These are phyloP conservation scores for Tychaedon coryphoeus DNA, from an alignment of 2,113 vertebrate species.

Conservation along the genomic window DNA sequence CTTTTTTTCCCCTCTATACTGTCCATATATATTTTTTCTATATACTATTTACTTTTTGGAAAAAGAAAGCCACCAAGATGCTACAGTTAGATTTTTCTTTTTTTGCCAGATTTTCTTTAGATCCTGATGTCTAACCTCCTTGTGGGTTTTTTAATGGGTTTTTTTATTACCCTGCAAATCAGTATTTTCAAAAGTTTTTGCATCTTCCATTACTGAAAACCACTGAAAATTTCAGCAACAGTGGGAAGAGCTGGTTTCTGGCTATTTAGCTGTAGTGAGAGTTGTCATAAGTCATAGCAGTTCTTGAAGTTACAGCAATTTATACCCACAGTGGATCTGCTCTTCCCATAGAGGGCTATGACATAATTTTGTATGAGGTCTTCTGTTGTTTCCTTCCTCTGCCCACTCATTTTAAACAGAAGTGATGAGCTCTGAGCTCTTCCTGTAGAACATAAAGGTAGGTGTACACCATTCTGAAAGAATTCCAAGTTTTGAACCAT, in stretches of 20 bases:
- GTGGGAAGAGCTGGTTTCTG: background rate
- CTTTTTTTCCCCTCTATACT: background rate
- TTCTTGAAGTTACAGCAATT: background rate
- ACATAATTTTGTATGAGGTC: background rate
- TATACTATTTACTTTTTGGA: background rate
- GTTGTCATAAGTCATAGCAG: background rate
- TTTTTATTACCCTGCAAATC: background rate
- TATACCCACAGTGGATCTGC: background rate
- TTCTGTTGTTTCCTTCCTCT: background rate
- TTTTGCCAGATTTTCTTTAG: background rate
- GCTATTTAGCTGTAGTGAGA: background rate
- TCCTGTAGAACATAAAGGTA: background rate
- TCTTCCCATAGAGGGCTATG: background rate
- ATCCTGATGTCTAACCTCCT: background rate
- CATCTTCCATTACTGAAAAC: conserved; percentile 16
- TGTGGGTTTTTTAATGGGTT: background rate
- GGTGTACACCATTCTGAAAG: background rate
- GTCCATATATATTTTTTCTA: background rate
- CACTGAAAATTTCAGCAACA: background rate
- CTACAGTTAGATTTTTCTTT: background rate
- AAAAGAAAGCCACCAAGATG: background rate
- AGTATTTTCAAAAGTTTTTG: conserved; percentile 33
- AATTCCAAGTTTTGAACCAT: background rate
- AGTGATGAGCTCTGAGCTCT: background rate
- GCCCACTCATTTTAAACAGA: background rate